Conservation (phyloP, 2,113 vertebrate genomes). For the Istiophorus platypterus region DNA sequence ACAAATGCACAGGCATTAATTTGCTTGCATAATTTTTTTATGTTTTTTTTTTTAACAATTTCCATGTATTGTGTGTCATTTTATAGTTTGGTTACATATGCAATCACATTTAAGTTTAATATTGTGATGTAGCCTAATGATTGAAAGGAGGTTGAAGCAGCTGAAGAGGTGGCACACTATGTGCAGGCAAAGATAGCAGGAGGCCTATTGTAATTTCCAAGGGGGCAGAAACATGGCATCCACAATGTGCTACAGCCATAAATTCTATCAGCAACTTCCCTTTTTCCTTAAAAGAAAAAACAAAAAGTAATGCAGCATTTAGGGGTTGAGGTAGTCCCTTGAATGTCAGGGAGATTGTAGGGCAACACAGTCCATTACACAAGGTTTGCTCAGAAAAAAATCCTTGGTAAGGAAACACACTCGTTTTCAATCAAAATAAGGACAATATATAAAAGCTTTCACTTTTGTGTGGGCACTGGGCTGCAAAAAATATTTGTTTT, state of each 20-base stretch:
- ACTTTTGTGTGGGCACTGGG: conserved; percentile 29
- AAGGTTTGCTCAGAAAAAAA: conserved; percentile 32
- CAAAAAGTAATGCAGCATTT: conserved; percentile 10
- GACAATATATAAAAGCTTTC: conserved; percentile 34
- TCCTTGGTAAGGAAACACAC: conserved; percentile 33
- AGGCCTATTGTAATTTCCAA: background rate
- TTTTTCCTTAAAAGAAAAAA: background rate
- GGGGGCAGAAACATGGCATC: background rate
- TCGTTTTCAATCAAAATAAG: conserved; percentile 41
- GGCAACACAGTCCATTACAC: conserved; percentile 36
- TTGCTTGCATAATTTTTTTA: background rate
- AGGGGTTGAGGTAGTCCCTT: background rate
- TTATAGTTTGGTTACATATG: no score
- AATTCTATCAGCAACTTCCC: background rate
- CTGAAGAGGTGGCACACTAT: background rate
- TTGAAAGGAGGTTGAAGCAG: background rate
- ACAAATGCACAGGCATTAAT: background rate
- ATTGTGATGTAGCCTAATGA: background rate
- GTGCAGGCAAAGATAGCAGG: background rate
- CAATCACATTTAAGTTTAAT: background rate
- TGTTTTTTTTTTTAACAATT: background rate
- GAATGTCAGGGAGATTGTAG: conserved; percentile 16
- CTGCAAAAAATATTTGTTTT: conserved; percentile 38
- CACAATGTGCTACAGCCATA: background rate
- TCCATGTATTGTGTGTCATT: background rate